Conservation (phyloP, 2,113 vertebrate species). For the Halichoeres trimaculatus region DNA sequence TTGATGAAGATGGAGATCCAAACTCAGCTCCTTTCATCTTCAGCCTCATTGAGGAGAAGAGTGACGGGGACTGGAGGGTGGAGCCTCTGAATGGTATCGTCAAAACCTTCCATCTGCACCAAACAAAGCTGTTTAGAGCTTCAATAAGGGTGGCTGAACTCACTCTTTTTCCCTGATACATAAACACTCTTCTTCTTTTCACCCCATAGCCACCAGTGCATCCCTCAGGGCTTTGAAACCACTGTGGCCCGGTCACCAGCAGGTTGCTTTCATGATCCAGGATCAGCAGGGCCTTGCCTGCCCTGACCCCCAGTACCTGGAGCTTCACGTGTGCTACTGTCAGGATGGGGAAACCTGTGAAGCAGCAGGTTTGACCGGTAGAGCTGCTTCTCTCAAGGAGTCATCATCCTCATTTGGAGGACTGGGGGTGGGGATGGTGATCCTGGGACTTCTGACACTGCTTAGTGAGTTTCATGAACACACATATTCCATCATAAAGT, state of each 20-base stretch:
- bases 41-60: constrained; percentile 72
- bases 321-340: constrained; percentile 57
- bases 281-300: constrained; percentile 64
- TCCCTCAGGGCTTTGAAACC: constrained; percentile 4
- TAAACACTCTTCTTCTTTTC: too few relatives aligned
- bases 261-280: constrained; percentile 39
- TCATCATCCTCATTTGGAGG: constrained; percentile 63
- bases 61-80: constrained; percentile 74
- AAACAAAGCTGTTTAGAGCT: too few relatives aligned
- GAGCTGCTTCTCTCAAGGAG: neutral
- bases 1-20: constrained; percentile 26
- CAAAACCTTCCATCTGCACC: too few relatives aligned
- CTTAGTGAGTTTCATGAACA: constrained; percentile 77
- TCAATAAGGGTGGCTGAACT: too few relatives aligned
- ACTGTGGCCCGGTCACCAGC: constrained; percentile 58
- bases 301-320: constrained; percentile 39
- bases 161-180: too few relatives aligned
- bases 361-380: rapidly evolving
- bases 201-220: neutral
- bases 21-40: constrained; percentile 82
- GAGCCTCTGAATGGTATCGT: constrained; percentile 81
- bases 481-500: too few relatives aligned
- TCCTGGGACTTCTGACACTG: constrained; percentile 81
- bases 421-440: constrained; percentile 73
- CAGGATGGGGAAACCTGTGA: constrained; percentile 15